These are phyloP conservation scores for Lutjanus argentimaculatus DNA, from an alignment of 2,797 vertebrate genomes.

Conservation along the genomic window DNA sequence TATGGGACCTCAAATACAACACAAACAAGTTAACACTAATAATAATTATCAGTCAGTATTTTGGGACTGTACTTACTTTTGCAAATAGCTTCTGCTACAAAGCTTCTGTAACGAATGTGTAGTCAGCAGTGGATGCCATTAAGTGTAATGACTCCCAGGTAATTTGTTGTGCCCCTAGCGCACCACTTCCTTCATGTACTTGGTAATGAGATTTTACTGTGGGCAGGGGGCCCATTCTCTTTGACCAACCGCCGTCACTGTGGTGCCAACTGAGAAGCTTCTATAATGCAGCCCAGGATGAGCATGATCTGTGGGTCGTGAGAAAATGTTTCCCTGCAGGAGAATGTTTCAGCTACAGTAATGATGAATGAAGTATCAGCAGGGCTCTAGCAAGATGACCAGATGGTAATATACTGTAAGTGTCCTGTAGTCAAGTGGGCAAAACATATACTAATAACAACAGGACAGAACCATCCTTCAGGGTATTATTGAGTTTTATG, in stretches of 20 bases:
- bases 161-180: conserved; percentile 40
- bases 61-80: conserved; percentile 20
- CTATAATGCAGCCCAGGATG: conserved; percentile 44
- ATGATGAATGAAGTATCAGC: conserved; percentile 39
- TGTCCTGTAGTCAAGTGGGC: background rate
- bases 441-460: conserved; percentile 15
- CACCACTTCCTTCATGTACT: conserved; percentile 59
- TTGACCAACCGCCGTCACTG: conserved; percentile 41
- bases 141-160: conserved; percentile 56
- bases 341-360: conserved; percentile 31
- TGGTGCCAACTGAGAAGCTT: conserved; percentile 53
- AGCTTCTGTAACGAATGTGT: conserved; percentile 26
- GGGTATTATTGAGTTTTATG: background rate
- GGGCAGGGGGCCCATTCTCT: conserved; percentile 56
- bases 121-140: conserved; percentile 44
- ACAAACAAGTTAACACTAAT: conserved; percentile 19
- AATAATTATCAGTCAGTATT: conserved; percentile 23
- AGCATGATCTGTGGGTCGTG: conserved; percentile 56
- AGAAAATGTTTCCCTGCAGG: conserved; percentile 52
- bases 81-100: conserved; percentile 30
- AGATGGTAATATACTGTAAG: conserved; percentile 2
- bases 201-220: conserved; percentile 66
- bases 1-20: conserved; percentile 14
- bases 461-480: background rate
- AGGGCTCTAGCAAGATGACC: conserved; percentile 24